Evolutionary conservation across 1,140 invertebrate species (phyloP), one percentile per base, ranked within the genome.

Genomic region (Drosophila oshimai): DNA sequence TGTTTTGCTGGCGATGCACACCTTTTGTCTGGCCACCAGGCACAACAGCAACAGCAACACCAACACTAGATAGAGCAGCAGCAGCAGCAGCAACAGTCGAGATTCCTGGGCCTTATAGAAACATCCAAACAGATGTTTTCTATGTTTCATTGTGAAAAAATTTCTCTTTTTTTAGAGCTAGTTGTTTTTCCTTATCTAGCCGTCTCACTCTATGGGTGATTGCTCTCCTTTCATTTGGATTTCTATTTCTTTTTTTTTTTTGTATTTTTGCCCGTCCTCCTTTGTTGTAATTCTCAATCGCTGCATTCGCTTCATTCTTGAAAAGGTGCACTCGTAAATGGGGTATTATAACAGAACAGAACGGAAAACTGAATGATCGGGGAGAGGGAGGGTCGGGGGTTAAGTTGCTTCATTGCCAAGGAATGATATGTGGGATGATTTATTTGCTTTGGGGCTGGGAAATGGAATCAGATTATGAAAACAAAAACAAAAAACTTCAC

Each of bases 71-170:
- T n/a, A n/a, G n/a, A n/a, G n/a, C n/a, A 5, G 3, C 18, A 6
- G 17, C 37, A 39, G 49, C 36, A n/a, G 10, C 54, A 31, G 6
- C 39, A 44, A 15, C 45, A n/a, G 10, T 36, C 20, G 47, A 46
- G 41, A 42, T 51, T 64, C 36, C 44, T 50, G 26, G 18, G 50
- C 45, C 44, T 71, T 24, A 71, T 60, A 46, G 68, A 73, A 61
- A 75, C 62, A 76, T 76, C 64, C 69, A 84, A 80, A 55, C 79
- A 83, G 79, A 83, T 83, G 79, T 83, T 83, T 74, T 67, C 65
- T 77, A 74, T 57, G 55, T 64, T 62, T 70, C 54, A 76, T 74
- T 74, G 64, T 76, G 76, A 68, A 62, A 72, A 73, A 68, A 64
- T 57, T 65, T 81, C 53, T 62, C 58, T 62, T 58, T 60, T 60